Conservation (phyloP, 2,113 vertebrate species). For the Xenus cinereus region DNA sequence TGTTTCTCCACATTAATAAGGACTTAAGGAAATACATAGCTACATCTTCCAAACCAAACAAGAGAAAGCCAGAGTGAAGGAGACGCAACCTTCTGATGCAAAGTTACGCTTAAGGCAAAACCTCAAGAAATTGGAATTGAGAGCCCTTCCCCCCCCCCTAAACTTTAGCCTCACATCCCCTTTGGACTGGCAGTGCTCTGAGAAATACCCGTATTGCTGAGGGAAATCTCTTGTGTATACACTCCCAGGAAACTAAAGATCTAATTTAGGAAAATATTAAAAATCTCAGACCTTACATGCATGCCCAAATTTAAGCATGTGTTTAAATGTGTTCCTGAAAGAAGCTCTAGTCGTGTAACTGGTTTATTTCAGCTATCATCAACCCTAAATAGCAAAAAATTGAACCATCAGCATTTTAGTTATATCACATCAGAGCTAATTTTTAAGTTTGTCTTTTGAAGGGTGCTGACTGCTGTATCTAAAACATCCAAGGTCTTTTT, state of each 20-base stretch:
- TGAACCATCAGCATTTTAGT: slow-evolving; percentile 44
- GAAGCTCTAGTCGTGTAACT: background rate
- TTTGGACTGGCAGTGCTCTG: background rate
- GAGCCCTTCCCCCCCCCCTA: background rate
- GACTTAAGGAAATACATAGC: slow-evolving; percentile 53
- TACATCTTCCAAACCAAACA: slow-evolving; percentile 53
- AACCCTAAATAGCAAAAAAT: background rate
- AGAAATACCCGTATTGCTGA: background rate
- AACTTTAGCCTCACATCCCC: background rate
- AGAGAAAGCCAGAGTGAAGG: slow-evolving; percentile 23
- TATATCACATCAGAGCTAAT: slow-evolving; percentile 29
- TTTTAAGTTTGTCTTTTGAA: slow-evolving; percentile 47
- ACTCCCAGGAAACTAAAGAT: background rate
- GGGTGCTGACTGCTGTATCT: background rate
- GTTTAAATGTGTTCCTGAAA: background rate
- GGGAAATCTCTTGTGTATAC: background rate
- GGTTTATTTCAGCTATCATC: background rate
- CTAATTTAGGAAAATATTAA: background rate
- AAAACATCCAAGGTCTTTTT: slow-evolving; percentile 37
- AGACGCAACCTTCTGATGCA: background rate
- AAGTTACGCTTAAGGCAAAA: background rate
- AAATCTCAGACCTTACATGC: background rate
- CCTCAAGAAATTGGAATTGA: background rate
- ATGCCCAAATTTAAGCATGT: background rate
- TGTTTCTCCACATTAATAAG: slow-evolving; percentile 63